These are phyloP conservation scores for Caenorhabditis sp. DNA, from an alignment of 2,888 invertebrate genomes.

Conservation along the genomic window DNA sequence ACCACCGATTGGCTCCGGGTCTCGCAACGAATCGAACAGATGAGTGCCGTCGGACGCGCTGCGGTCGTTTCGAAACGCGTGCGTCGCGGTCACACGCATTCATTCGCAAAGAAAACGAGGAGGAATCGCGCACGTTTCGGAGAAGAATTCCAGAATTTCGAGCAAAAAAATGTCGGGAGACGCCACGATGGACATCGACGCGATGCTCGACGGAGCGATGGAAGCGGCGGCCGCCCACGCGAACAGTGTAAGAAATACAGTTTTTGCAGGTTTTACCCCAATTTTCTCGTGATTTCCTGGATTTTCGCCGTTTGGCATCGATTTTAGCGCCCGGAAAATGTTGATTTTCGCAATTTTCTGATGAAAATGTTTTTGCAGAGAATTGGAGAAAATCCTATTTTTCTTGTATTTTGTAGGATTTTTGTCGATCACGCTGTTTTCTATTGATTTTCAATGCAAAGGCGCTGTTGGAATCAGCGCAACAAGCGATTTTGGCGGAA, in stretches of 20 bases:
- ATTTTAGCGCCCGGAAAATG: background rate
- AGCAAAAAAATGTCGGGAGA: constrained; percentile 49
- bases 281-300: background rate
- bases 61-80: constrained; percentile 16
- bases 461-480: too few relatives aligned
- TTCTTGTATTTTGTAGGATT: too few relatives aligned
- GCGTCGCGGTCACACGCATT: too few relatives aligned
- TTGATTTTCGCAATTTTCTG: too few relatives aligned
- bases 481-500: too few relatives aligned
- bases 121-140: background rate
- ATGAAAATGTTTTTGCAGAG: constrained; percentile 39
- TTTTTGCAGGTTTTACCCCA: background rate
- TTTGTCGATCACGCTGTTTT: too few relatives aligned
- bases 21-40: constrained; percentile 8
- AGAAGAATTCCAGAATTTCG: background rate
- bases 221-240: constrained; percentile 8
- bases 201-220: constrained; percentile 66
- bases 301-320: background rate
- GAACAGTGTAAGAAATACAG: background rate
- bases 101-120: background rate
- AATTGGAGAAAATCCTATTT: too few relatives aligned
- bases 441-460: too few relatives aligned
- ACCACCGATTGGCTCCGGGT: constrained; percentile 13
- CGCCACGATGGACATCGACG: constrained; percentile 62
- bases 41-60: constrained; percentile 18